A percentile compares a stretch with the other conserved stretches of the same genome.
phyloP scores from a whole-genome alignment of 1,140 invertebrate genomes.

The Pentalonia nigronervosa region DNA sequence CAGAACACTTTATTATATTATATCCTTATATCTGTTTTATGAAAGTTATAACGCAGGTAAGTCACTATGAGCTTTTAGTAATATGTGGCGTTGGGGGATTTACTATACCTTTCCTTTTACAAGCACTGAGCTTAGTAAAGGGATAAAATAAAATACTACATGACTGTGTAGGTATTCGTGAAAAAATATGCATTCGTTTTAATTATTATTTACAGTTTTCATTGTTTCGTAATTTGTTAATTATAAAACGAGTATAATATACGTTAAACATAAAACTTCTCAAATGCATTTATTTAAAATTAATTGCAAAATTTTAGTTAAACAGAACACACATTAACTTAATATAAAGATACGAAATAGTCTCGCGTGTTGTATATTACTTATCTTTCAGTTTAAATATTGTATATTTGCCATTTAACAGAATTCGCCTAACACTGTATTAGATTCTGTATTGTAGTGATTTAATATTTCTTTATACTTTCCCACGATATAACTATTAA shows the following conservation, averaged over 20 bases:
- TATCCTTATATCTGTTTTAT: conserved; percentile 27
- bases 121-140: conserved; percentile 14
- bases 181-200: background rate
- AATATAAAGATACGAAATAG: background rate
- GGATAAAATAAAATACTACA: conserved; percentile 1
- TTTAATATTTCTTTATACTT: background rate
- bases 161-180: background rate
- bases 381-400: background rate
- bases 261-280: background rate
- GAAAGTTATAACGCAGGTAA: conserved; percentile 48
- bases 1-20: background rate
- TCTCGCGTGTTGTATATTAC: background rate
- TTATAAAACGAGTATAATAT: background rate
- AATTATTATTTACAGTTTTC: background rate
- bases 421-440: background rate
- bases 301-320: background rate
- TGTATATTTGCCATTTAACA: background rate
- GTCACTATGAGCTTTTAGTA: conserved; percentile 40
- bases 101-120: conserved; percentile 32
- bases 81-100: conserved; percentile 1
- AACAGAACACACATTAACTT: background rate
- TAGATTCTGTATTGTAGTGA: background rate
- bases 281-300: background rate
- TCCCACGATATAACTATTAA: background rate
- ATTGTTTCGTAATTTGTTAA: background rate